Evolutionary conservation across 2,888 invertebrate species (phyloP), one percentile per base, ranked within the genome.

Genomic region (Papilio protenor): DNA sequence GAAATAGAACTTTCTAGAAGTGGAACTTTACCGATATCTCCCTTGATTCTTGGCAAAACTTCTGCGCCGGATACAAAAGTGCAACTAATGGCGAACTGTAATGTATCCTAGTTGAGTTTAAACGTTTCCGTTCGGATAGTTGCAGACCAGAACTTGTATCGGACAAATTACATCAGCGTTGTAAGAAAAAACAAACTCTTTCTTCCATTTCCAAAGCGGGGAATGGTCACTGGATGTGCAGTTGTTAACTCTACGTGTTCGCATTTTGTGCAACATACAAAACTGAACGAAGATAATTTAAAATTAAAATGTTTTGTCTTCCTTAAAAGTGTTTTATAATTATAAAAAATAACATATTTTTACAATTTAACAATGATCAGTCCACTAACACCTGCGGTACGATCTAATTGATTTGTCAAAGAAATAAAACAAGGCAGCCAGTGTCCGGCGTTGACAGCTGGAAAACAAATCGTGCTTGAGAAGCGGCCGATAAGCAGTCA

Each of bases 1-100:
- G 84, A 86, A 84, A 83, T 84, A 80, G 84, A 92, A 91, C 90
- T 92, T 91, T 86, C 61, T 85, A 86, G 84, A 87, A 84, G 84
- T 84, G 81, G 83, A 92, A 91, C 90, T 92, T 91, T 86, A 86
- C 84, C 88, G 89, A 91, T 90, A 88, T 87, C 88, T 90, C 89
- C 87, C 86, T 85, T 83, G 82, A 86, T 87, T 88, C 85, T 86
- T 85, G 86, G 86, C 88, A 90, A 89, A 91, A 90, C 87, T 91
- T 89, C 85, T 86, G 87, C 87, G 84, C 85, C 85, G 84, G 59
- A 85, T 85, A 89, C 89, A 87, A 90, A 89, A 88, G 86, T 88
- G 87, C 76, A 73, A 59, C 78, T 90, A 89, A 90, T 89, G 88
- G 86, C 89, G 89, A 87, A 87, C 87, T 52, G 45, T 64, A 64